These are phyloP conservation scores for Cataglyphis livida DNA, from an alignment of 2,888 invertebrate species.

Conservation along the genomic window DNA sequence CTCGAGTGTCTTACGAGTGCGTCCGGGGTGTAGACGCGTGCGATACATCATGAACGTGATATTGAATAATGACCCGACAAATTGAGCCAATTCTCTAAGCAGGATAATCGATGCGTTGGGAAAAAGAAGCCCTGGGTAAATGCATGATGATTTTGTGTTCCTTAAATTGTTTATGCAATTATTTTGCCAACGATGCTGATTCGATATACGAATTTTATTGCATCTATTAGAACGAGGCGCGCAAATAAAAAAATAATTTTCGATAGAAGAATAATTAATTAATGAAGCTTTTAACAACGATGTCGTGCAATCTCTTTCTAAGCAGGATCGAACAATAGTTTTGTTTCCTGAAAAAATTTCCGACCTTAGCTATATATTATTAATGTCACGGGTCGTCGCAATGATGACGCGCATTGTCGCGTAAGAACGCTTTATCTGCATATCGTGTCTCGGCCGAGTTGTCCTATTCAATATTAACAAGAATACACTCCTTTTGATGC, in stretches of 20 bases:
- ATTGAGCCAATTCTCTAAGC: neutral
- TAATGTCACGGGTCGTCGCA: conserved; percentile 22
- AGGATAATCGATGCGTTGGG: neutral
- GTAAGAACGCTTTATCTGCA: conserved; percentile 3
- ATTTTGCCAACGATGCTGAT: neutral
- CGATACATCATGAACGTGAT: conserved; percentile 24
- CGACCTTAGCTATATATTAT: neutral
- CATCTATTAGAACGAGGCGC: neutral
- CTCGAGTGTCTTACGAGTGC: conserved; percentile 48
- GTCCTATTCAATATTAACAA: conserved; percentile 39
- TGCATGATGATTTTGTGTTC: neutral
- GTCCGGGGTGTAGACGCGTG: conserved; percentile 50
- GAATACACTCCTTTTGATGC: conserved; percentile 42
- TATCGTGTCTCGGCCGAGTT: conserved; percentile 22
- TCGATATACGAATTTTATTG: neutral
- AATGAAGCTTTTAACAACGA: neutral
- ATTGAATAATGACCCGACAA: neutral
- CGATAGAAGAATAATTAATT: neutral
- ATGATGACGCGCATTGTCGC: conserved; percentile 32
- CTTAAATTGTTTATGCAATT: neutral
- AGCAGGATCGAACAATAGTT: neutral
- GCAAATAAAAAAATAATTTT: neutral
- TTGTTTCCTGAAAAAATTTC: neutral
- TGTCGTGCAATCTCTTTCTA: neutral
- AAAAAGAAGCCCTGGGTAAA: neutral